phyloP scores from a whole-genome alignment of 2,113 vertebrate genomes.

The Cranoglanis bouderius region DNA sequence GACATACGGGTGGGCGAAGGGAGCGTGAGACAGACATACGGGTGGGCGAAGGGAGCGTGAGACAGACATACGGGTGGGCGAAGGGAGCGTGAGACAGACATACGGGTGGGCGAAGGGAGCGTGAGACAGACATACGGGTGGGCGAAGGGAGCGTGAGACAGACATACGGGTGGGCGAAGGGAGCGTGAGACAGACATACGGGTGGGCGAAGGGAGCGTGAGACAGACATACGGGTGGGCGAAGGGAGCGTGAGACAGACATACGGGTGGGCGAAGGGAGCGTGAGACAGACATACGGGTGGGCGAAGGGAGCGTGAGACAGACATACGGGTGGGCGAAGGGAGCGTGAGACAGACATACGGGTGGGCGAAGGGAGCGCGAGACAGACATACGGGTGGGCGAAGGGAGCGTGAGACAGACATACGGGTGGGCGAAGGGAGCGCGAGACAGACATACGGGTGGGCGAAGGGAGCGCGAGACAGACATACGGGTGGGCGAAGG shows the following conservation, averaged over 20 bases:
- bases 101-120: neutral
- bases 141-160: neutral
- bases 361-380: conserved; percentile 65
- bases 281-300: neutral
- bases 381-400: neutral
- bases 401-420: neutral
- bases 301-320: neutral
- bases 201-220: neutral
- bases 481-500: neutral
- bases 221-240: conserved; percentile 69
- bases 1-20: neutral
- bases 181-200: no score
- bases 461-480: conserved; percentile 55
- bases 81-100: neutral
- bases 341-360: conserved; percentile 51
- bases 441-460: conserved; percentile 67
- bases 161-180: neutral
- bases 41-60: conserved; percentile 39
- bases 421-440: no score
- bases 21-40: neutral
- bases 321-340: neutral
- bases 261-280: neutral
- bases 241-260: conserved; percentile 49
- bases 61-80: neutral
- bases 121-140: no score